Evolutionary conservation across 2,888 invertebrate genomes (phyloP), one percentile per base, ranked within the genome.

Genomic region (Drosophila quasianomalipes): DNA sequence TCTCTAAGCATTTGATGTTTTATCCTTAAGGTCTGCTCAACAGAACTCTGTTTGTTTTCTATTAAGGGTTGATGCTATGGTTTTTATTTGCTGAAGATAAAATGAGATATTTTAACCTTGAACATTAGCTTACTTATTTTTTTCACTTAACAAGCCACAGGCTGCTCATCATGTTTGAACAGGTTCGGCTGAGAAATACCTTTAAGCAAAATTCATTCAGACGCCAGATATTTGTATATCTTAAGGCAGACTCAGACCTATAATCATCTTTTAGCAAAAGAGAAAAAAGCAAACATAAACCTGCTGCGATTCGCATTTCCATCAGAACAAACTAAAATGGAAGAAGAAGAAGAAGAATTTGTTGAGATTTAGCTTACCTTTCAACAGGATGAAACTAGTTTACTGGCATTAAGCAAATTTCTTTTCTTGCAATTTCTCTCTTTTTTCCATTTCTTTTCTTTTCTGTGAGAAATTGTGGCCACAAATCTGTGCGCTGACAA

Each of bases 361-460:
- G 51, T 16, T 33, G 54, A 37, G 69, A 67, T 52, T 57, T 67
- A 39, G 12, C 52, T 22, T 54, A n/a, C 52, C 57, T 66, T 66
- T 74, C 61, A 62, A 39, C 52, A 16, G 58, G 70, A 37, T 74
- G 22, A 60, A 74, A 63, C 63, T 74, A 69, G 63, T 60, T 63
- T 47, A 66, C 39, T 19, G 74, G 70, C 33, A 58, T 69, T 76
- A 33, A 47, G 22, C 16, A 52, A 49, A 60, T 60, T 28, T 55
- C 51, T 47, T 62, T 52, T 31, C 39, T 57, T 26, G 26, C 47
- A 16, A 47, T 47, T 47, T 26, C 16, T 7, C 47, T 47, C 7
- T 39, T 33, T 31, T 61, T 37, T 41, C n/a, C 26, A 4, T 37
- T 54, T 58, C 9, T 41, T 58, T 58, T n/a, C 28, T 52, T 52